Evolutionary conservation across 1,140 invertebrate genomes (phyloP).

Genomic region (Macrosteles quadrilineatus): DNA sequence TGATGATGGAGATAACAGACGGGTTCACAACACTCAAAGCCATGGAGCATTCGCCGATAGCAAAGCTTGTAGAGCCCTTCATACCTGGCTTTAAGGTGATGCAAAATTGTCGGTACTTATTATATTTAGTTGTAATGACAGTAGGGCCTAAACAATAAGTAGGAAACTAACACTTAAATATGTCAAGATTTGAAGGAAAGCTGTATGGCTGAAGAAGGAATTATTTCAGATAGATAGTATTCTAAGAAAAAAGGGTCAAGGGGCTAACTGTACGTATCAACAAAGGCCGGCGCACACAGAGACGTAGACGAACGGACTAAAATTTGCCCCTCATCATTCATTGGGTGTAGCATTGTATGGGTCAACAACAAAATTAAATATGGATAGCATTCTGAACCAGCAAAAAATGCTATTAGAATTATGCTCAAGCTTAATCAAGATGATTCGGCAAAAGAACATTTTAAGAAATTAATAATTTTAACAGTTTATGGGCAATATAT

Average conservation of each 20-base stretch:
- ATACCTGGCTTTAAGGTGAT: slow-evolving; percentile 65
- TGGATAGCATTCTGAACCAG: too few species aligned
- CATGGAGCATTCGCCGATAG: slow-evolving; percentile 71
- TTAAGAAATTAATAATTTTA: too few species aligned
- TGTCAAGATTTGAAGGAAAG: neutral
- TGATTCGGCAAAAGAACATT: too few species aligned
- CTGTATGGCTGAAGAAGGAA: neutral
- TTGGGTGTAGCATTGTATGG: too few species aligned
- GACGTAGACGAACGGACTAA: too few species aligned
- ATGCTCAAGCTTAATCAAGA: too few species aligned
- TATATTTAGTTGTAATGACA: neutral
- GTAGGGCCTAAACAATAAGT: neutral
- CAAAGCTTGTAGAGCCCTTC: slow-evolving; percentile 59
- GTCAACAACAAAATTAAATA: too few species aligned
- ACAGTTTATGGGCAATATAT: too few species aligned
- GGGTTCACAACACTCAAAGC: slow-evolving; percentile 67
- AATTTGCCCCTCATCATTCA: too few species aligned
- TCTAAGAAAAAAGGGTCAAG: neutral
- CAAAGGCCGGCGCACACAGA: too few species aligned
- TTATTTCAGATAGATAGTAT: neutral
- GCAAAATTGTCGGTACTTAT: neutral
- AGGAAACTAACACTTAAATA: neutral
- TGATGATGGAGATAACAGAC: slow-evolving; percentile 72
- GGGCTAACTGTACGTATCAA: too few species aligned
- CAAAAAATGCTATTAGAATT: too few species aligned